Conservation (phyloP, 2,113 vertebrate genomes). For the Lepisosteus osseus region DNA sequence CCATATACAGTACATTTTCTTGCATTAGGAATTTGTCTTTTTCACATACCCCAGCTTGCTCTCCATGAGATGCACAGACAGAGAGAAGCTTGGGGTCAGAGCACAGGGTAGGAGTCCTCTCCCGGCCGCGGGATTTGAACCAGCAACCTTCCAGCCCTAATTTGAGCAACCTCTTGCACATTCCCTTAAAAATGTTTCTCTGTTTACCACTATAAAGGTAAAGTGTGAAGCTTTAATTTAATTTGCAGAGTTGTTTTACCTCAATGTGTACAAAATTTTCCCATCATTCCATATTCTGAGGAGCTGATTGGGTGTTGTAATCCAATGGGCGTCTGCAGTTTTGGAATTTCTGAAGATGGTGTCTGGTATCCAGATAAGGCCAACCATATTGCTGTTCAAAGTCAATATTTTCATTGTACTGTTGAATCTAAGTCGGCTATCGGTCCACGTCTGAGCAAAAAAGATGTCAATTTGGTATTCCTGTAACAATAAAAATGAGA, state of each 20-base stretch:
- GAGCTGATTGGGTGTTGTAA: slow-evolving; percentile 93
- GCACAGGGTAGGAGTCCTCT: too few species aligned
- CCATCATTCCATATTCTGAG: slow-evolving; percentile 97
- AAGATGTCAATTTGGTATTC: slow-evolving; percentile 98
- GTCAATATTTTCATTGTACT: slow-evolving; percentile 93
- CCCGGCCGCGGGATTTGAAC: too few species aligned
- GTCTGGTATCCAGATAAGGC: slow-evolving; percentile 92
- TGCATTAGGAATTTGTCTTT: too few species aligned
- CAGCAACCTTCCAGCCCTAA: too few species aligned
- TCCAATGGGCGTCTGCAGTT: slow-evolving; percentile 91
- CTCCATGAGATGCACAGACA: too few species aligned
- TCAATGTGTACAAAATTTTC: slow-evolving; percentile 91
- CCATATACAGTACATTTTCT: too few species aligned
- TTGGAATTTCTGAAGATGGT: slow-evolving; percentile 97
- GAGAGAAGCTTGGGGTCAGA: too few species aligned
- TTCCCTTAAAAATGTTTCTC: too few species aligned
- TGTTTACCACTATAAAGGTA: too few species aligned
- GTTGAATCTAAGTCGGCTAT: slow-evolving; percentile 91
- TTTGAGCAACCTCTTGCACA: too few species aligned
- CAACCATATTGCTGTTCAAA: slow-evolving; percentile 96
- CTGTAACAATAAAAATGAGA: slow-evolving; percentile 54
- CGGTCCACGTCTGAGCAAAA: slow-evolving; percentile 95
- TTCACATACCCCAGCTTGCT: too few species aligned
- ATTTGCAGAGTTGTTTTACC: slow-evolving; percentile 54
- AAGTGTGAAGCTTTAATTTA: too few species aligned